phyloP scores from a whole-genome alignment of 2,113 vertebrate genomes.

The Aepyceros melampus region DNA sequence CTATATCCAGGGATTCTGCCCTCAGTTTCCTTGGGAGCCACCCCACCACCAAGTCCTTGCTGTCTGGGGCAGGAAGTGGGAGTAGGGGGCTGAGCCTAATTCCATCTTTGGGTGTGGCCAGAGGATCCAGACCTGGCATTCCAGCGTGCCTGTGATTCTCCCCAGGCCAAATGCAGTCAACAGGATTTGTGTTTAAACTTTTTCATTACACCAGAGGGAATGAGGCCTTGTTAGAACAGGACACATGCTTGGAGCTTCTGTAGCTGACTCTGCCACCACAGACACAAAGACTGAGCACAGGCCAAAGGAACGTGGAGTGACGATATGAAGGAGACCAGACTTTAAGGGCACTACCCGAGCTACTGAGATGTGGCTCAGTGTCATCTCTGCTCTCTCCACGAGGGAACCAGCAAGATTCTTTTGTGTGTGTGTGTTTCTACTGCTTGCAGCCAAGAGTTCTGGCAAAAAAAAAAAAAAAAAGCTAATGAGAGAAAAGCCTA shows the following conservation, averaged over 20 bases:
- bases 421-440: not conserved
- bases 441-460: not conserved
- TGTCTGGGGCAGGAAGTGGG: not conserved
- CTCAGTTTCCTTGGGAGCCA: not conserved
- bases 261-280: not conserved
- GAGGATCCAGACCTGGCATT: not conserved
- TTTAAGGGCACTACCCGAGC: not conserved
- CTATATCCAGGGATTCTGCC: not conserved
- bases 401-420: not conserved
- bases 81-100: not conserved
- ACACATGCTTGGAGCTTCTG: not conserved
- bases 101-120: not conserved
- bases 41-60: not conserved
- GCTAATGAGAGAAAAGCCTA: not conserved
- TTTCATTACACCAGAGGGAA: not conserved
- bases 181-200: not conserved
- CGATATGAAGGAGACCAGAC: not conserved
- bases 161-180: not conserved
- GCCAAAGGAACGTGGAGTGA: not conserved
- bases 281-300: not conserved
- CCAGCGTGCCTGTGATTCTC: not conserved
- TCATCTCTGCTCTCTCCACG: not conserved
- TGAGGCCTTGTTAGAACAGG: not conserved
- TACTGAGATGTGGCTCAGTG: not conserved
- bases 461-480: not conserved